Conservation (phyloP, 2,888 invertebrate genomes). For the Leucophora obtusa region DNA sequence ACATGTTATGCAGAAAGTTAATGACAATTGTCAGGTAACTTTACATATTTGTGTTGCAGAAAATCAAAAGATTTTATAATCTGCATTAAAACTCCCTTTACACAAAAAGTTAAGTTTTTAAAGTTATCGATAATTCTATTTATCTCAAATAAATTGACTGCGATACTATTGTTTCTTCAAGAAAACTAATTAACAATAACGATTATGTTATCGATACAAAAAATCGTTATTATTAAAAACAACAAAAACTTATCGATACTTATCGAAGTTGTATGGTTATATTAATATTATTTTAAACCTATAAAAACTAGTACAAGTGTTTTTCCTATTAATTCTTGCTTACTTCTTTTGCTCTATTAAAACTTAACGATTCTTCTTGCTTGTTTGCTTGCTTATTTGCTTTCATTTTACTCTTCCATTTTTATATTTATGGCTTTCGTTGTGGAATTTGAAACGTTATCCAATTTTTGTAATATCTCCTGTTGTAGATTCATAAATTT, state of each 20-base stretch:
- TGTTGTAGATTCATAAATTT: conserved; percentile 73
- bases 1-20: too few relatives aligned
- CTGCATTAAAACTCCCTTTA: too few relatives aligned
- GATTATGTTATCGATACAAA: conserved; percentile 29
- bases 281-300: conserved; percentile 21
- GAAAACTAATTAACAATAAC: neutral
- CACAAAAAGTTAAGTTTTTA: too few relatives aligned
- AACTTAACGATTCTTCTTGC: conserved; percentile 39
- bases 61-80: too few relatives aligned
- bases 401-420: conserved; percentile 23
- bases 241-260: neutral
- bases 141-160: neutral
- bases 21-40: too few relatives aligned
- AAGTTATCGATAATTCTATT: too few relatives aligned
- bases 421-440: conserved; percentile 37
- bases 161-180: neutral
- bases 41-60: too few relatives aligned
- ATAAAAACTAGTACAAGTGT: conserved; percentile 6
- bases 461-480: conserved; percentile 69
- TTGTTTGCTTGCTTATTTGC: conserved; percentile 3
- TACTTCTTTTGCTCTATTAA: conserved; percentile 34
- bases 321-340: conserved; percentile 42
- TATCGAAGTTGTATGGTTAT: conserved; percentile 11
- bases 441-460: conserved; percentile 39
- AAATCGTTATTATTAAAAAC: neutral